These are phyloP conservation scores for Phoxinus dragarum DNA, from an alignment of 2,797 vertebrate genomes.

Conservation along the genomic window DNA sequence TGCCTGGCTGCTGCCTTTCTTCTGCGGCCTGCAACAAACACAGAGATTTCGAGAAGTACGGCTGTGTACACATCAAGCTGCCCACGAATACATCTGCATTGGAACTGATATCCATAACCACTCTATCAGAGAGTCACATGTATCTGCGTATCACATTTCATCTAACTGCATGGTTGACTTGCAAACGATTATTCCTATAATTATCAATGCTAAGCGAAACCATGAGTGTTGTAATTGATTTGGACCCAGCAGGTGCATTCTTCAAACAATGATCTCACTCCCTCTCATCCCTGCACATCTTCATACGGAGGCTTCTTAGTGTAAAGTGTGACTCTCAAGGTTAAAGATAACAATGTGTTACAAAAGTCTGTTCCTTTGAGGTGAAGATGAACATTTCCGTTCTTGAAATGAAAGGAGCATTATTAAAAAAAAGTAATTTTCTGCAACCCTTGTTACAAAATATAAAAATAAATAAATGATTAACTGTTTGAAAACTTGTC, in stretches of 20 bases:
- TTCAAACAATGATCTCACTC: constrained; percentile 48
- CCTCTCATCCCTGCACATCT: constrained; percentile 25
- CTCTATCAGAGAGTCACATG: constrained; percentile 10
- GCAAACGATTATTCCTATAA: constrained; percentile 33
- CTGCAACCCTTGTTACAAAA: neutral
- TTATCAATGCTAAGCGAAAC: constrained; percentile 28
- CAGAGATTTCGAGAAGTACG: neutral
- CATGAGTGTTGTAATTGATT: constrained; percentile 47
- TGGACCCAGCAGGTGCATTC: constrained; percentile 42
- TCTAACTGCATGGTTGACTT: constrained; percentile 34
- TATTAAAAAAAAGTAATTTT: neutral
- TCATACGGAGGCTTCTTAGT: neutral
- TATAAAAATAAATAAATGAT: neutral
- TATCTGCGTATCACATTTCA: constrained; percentile 16
- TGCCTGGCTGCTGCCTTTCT: constrained; percentile 21
- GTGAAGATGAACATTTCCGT: constrained; percentile 25
- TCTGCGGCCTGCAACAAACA: constrained; percentile 20
- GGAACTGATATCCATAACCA: constrained; percentile 17
- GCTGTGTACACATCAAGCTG: neutral
- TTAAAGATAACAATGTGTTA: constrained; percentile 37
- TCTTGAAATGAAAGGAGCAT: neutral
- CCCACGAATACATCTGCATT: constrained; percentile 15
- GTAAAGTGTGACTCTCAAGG: constrained; percentile 18
- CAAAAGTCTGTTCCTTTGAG: constrained; percentile 16
- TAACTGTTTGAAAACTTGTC: neutral